Conservation (phyloP, 2,797 vertebrate genomes). For the Emydoidea blandingii region DNA sequence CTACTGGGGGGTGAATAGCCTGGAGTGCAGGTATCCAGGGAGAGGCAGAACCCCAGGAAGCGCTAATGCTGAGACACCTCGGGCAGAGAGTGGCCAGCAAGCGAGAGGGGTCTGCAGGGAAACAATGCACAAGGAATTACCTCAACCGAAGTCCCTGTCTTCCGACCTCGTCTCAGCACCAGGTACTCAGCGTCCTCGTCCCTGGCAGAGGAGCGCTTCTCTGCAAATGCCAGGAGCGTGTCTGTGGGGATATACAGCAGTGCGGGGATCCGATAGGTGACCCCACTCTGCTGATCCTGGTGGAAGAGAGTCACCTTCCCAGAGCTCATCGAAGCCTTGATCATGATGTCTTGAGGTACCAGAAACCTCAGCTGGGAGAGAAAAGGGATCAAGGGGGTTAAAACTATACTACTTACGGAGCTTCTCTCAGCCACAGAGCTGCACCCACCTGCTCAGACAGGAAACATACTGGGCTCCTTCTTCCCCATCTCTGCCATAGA, state of each 20-base stretch:
- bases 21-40: too few species aligned
- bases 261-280: constrained; percentile 90
- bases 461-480: neutral
- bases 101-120: too few species aligned
- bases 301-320: constrained; percentile 81
- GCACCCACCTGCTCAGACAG: neutral
- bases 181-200: constrained; percentile 87
- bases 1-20: too few species aligned
- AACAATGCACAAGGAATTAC: too few species aligned
- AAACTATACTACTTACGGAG: fast-evolving
- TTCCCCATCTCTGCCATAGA: too few species aligned
- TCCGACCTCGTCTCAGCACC: constrained; percentile 88
- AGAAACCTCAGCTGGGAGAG: neutral
- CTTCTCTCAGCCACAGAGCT: neutral
- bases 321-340: neutral
- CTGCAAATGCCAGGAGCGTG: constrained; percentile 92
- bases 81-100: too few species aligned
- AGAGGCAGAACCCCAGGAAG: too few species aligned
- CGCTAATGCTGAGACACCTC: too few species aligned
- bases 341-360: neutral
- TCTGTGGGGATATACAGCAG: constrained; percentile 82
- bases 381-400: neutral
- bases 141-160: constrained; percentile 44
- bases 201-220: constrained; percentile 84
- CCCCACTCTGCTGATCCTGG: constrained; percentile 78